phyloP scores from a whole-genome alignment of 2,888 invertebrate species.

The Harpagoxenus sublaevis region DNA sequence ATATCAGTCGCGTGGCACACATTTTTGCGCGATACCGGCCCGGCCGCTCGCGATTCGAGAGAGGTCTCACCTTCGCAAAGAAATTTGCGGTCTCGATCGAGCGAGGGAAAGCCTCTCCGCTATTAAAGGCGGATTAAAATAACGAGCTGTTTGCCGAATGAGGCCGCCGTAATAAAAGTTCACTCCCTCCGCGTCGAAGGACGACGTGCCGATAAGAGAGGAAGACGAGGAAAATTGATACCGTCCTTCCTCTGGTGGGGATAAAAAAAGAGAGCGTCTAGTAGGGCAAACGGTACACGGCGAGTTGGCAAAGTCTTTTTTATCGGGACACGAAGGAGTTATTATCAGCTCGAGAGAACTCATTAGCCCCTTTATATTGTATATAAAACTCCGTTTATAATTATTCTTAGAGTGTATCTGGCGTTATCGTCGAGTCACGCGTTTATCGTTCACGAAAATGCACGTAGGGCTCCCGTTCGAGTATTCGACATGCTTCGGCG shows the following conservation, averaged over 20 bases:
- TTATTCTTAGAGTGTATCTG: constrained; percentile 10
- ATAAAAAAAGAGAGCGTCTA: constrained; percentile 33
- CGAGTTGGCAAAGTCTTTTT: constrained; percentile 44
- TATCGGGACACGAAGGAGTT: constrained; percentile 42
- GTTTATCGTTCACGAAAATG: constrained; percentile 18
- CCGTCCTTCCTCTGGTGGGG: constrained; percentile 19
- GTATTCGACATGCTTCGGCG: not conserved
- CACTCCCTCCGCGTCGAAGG: constrained; percentile 35
- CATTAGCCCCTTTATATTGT: constrained; percentile 44
- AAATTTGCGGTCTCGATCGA: not conserved
- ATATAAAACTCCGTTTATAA: constrained; percentile 26
- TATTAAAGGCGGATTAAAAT: constrained; percentile 37
- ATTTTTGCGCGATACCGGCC: constrained; percentile 30
- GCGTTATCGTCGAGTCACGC: not conserved
- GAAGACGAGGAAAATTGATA: constrained; percentile 48
- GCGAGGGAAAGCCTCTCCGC: not conserved
- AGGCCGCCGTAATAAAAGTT: constrained; percentile 50
- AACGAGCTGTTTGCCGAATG: constrained; percentile 39
- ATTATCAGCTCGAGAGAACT: constrained; percentile 41
- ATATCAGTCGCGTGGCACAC: constrained; percentile 7
- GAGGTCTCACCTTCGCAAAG: not conserved
- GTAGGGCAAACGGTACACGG: constrained; percentile 42
- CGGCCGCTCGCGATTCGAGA: not conserved
- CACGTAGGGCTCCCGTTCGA: not conserved
- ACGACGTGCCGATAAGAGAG: constrained; percentile 47